phyloP scores from a whole-genome alignment of 2,113 vertebrate species.

The Mustelus asterias region DNA sequence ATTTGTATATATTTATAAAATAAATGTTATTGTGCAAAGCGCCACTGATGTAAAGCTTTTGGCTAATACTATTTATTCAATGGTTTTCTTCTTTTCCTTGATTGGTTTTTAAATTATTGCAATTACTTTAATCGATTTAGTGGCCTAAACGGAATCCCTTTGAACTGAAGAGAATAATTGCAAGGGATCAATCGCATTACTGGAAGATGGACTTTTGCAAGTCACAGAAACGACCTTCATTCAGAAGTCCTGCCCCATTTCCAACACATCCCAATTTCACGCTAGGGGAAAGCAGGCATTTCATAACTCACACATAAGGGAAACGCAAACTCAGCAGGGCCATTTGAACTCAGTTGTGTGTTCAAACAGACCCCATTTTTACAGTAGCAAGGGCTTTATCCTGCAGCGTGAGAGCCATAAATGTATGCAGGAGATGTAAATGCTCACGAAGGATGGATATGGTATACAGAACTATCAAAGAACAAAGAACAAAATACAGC shows the following conservation, averaged over 20 bases:
- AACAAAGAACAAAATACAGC: too few relatives aligned
- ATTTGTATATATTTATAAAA: slow-evolving; percentile 20
- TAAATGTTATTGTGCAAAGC: not conserved
- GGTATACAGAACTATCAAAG: not conserved
- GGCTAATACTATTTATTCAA: not conserved
- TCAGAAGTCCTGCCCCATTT: too few relatives aligned
- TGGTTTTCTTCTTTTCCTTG: not conserved
- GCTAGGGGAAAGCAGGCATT: too few relatives aligned
- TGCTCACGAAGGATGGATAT: not conserved
- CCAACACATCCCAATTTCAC: too few relatives aligned
- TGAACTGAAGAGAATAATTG: not conserved
- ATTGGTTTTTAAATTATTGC: not conserved
- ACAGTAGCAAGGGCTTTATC: not conserved
- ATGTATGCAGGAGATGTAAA: not conserved
- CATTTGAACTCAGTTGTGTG: not conserved
- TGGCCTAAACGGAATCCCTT: not conserved
- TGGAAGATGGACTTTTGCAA: not conserved
- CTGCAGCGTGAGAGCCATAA: not conserved
- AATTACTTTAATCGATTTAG: not conserved
- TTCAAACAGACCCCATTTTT: not conserved
- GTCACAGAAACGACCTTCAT: too few relatives aligned
- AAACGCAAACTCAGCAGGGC: too few relatives aligned
- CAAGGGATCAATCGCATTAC: not conserved
- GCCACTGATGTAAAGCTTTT: not conserved
- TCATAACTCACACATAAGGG: too few relatives aligned